These are phyloP conservation scores for Sogatella furcifera DNA, from an alignment of 1,140 invertebrate species.

Conservation along the genomic window DNA sequence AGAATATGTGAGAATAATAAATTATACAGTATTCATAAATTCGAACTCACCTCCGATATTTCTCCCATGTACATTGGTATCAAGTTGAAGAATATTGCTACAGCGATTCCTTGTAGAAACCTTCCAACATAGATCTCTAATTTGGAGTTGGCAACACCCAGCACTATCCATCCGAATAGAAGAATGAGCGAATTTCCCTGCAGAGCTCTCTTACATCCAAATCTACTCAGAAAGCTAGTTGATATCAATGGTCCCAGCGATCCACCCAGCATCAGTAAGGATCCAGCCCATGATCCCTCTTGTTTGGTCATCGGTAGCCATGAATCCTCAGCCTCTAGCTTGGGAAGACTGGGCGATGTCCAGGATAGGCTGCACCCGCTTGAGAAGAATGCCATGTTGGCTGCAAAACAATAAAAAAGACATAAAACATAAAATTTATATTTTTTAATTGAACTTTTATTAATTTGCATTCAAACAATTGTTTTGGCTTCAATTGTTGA, in stretches of 20 bases:
- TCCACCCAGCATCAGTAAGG: neutral
- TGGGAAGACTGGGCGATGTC: constrained; percentile 57
- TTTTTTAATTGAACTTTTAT: too few species aligned
- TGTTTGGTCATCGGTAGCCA: constrained; percentile 8
- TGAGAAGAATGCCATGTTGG: constrained; percentile 50
- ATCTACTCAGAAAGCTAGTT: neutral
- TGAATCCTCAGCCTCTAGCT: constrained; percentile 33
- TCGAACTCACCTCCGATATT: neutral
- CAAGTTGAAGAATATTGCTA: neutral
- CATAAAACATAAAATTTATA: too few species aligned
- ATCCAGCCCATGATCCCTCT: constrained; percentile 6
- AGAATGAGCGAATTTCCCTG: neutral
- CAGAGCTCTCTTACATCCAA: constrained; percentile 35
- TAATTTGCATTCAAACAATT: too few species aligned
- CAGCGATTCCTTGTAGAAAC: neutral
- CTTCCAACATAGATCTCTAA: neutral
- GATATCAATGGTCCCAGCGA: neutral
- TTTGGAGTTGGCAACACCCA: neutral
- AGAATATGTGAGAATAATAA: too few species aligned
- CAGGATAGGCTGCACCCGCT: constrained; percentile 57
- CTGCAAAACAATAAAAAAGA: constrained; percentile 36
- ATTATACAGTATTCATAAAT: too few species aligned
- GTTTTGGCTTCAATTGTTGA: too few species aligned
- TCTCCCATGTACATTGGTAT: neutral
- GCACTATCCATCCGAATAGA: neutral